Conservation (phyloP, 2,888 invertebrate species). For the Neoascia interrupta region DNA sequence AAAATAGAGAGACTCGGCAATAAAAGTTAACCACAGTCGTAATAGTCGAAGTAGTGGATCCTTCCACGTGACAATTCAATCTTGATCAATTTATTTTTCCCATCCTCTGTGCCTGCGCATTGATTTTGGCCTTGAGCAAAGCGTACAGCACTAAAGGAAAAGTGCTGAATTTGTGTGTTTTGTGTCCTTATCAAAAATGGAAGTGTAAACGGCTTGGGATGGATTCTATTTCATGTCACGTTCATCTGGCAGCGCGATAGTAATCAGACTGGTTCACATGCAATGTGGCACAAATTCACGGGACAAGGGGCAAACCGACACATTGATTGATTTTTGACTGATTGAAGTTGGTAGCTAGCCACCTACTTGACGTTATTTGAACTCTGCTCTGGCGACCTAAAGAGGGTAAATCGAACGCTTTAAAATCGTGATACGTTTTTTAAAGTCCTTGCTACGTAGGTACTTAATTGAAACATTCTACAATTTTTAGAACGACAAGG, state of each 20-base stretch:
- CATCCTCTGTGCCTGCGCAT: conserved; percentile 11
- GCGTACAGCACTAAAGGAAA: background rate
- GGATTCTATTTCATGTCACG: conserved; percentile 47
- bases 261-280: conserved; percentile 39
- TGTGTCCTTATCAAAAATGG: conserved; percentile 11
- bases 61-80: conserved; percentile 47
- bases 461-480: no score
- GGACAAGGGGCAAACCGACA: no score
- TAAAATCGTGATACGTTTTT: no score
- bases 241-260: conserved; percentile 22
- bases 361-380: no score
- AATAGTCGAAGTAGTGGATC: conserved; percentile 22
- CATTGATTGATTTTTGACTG: no score
- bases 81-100: conserved; percentile 47
- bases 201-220: background rate
- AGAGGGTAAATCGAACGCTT: no score
- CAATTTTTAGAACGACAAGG: no score
- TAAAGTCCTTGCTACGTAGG: no score
- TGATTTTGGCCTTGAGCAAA: conserved; percentile 20
- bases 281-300: no score
- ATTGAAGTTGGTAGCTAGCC: no score
- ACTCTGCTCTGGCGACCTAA: no score
- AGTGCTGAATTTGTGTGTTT: conserved; percentile 5
- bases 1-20: conserved; percentile 19
- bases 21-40: conserved; percentile 14